phyloP scores from a whole-genome alignment of 2,113 vertebrate species.

The Ammospiza caudacuta region DNA sequence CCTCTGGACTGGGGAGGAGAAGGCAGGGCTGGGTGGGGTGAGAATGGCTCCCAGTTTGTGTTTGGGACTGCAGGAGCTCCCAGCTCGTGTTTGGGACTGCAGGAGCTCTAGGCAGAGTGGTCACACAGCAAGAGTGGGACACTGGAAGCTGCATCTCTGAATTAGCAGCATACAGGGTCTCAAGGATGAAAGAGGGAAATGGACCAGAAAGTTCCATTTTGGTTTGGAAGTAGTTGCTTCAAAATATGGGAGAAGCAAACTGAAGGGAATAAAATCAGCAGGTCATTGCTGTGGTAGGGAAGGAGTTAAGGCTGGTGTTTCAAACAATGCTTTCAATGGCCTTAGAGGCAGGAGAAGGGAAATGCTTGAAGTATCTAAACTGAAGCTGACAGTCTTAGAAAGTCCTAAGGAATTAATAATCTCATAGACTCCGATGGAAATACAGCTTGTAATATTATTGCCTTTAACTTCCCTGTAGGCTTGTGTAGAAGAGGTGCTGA shows the following conservation, averaged over 20 bases:
- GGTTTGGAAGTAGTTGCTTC: neutral
- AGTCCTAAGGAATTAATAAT: neutral
- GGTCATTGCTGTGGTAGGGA: neutral
- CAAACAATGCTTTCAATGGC: neutral
- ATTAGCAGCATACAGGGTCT: neutral
- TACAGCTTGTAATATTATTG: neutral
- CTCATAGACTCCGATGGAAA: neutral
- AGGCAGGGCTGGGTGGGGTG: too few species aligned
- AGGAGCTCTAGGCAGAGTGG: neutral
- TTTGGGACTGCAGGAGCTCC: neutral
- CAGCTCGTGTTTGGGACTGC: neutral
- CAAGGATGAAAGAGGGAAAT: neutral
- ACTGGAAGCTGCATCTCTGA: neutral
- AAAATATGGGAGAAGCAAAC: neutral
- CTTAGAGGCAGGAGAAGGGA: neutral
- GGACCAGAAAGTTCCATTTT: accelerated
- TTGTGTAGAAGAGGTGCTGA: neutral
- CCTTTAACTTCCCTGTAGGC: neutral
- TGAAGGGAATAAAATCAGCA: neutral
- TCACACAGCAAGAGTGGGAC: neutral
- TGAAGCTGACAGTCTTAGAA: neutral
- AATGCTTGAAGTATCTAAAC: neutral
- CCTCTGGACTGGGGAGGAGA: too few species aligned
- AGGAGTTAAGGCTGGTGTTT: neutral
- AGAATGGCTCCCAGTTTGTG: neutral